Conservation (phyloP, 2,797 vertebrate species). For the Dicrostonyx torquatus region DNA sequence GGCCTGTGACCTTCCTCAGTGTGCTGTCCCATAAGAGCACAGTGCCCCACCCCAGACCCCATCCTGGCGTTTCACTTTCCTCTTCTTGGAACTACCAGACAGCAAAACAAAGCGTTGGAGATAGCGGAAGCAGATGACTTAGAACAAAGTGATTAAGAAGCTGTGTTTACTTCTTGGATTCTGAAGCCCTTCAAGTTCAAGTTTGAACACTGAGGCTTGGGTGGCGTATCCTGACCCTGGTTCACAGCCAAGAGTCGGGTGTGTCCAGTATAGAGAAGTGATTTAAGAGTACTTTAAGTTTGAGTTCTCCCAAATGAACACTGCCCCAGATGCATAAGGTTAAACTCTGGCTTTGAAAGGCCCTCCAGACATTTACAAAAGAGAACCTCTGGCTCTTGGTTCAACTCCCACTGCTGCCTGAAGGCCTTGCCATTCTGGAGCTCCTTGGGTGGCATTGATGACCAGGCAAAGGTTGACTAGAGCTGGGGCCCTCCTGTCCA, state of each 20-base stretch:
- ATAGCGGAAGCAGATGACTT: slow-evolving; percentile 74
- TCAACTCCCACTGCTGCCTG: slow-evolving; percentile 66
- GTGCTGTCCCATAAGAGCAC: not conserved
- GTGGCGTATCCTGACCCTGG: slow-evolving; percentile 65
- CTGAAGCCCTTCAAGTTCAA: slow-evolving; percentile 75
- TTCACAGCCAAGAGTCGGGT: slow-evolving; percentile 77
- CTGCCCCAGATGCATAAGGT: slow-evolving; percentile 76
- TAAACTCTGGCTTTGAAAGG: slow-evolving; percentile 74
- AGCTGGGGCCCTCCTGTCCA: not conserved
- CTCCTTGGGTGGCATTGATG: slow-evolving; percentile 53
- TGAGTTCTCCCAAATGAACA: slow-evolving; percentile 80
- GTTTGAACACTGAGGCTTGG: slow-evolving; percentile 71
- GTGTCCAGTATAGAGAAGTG: slow-evolving; percentile 73
- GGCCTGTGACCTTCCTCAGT: not conserved
- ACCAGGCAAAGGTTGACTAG: not conserved
- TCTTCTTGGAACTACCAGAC: slow-evolving; percentile 22
- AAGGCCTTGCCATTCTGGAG: slow-evolving; percentile 33
- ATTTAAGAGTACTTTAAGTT: slow-evolving; percentile 78
- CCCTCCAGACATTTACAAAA: slow-evolving; percentile 71
- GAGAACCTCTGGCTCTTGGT: slow-evolving; percentile 74
- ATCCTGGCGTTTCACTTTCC: not conserved
- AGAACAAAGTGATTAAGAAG: slow-evolving; percentile 64
- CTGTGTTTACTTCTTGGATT: slow-evolving; percentile 75
- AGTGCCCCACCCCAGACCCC: too few species aligned
- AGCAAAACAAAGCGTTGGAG: slow-evolving; percentile 55